Conservation (phyloP, 2,797 vertebrate genomes). For the Cyprinodon diabolis region DNA sequence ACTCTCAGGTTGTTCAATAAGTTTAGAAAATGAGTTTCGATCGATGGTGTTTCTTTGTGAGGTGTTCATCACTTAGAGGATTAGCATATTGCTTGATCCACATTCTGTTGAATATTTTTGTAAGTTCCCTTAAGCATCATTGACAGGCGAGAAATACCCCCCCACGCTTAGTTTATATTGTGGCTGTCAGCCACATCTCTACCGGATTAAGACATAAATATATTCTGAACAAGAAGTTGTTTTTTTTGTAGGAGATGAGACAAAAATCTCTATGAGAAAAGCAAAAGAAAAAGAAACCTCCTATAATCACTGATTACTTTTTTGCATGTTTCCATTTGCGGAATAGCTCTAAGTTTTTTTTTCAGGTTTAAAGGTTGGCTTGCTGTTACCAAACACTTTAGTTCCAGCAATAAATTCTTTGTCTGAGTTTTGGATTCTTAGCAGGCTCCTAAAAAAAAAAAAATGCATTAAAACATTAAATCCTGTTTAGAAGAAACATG, state of each 20-base stretch:
- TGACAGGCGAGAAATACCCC: background rate
- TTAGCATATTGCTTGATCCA: constrained; percentile 51
- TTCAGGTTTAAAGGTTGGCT: background rate
- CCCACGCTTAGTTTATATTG: background rate
- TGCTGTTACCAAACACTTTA: background rate
- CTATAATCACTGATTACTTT: too few relatives aligned
- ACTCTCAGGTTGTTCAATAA: constrained; percentile 19
- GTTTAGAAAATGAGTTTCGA: constrained; percentile 44
- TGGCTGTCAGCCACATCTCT: too few relatives aligned
- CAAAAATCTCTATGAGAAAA: too few relatives aligned
- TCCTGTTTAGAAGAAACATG: too few relatives aligned
- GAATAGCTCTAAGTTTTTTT: background rate
- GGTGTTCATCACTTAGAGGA: constrained; percentile 17
- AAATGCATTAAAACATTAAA: too few relatives aligned
- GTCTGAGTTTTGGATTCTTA: background rate
- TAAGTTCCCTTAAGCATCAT: constrained; percentile 32
- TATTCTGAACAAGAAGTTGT: too few relatives aligned
- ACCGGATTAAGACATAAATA: too few relatives aligned
- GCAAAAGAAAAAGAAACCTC: too few relatives aligned
- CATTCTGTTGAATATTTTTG: constrained; percentile 33
- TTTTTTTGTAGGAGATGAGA: too few relatives aligned
- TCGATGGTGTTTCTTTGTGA: constrained; percentile 26
- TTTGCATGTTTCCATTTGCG: background rate
- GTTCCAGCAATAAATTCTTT: background rate
- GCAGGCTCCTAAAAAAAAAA: too few relatives aligned